These are phyloP conservation scores for Acropternis orthonyx DNA, from an alignment of 2,797 vertebrate genomes.

Conservation along the genomic window DNA sequence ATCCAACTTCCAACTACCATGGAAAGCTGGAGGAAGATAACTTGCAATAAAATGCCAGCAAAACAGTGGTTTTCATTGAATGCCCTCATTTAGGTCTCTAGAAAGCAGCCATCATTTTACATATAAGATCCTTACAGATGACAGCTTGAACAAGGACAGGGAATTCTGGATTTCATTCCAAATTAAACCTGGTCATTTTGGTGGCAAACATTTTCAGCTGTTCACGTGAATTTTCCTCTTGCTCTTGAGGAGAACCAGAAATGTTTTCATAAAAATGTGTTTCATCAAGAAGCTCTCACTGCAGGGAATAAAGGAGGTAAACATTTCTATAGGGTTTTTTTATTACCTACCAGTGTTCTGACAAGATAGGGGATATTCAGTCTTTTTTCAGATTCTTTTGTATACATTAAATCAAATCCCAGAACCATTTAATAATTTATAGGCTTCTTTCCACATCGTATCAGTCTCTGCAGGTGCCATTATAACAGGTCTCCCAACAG, in stretches of 20 bases:
- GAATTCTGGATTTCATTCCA: not conserved
- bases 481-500: not conserved
- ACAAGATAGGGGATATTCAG: not conserved
- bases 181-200: not conserved
- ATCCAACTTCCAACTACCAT: accelerated
- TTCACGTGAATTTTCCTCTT: not conserved
- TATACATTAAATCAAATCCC: not conserved
- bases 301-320: not conserved
- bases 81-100: not conserved
- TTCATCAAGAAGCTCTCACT: not conserved
- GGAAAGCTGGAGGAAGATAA: not conserved
- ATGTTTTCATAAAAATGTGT: not conserved
- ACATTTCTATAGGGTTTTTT: not conserved
- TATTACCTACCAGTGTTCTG: not conserved
- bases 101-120: not conserved
- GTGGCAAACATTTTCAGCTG: not conserved
- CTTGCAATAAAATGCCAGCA: not conserved
- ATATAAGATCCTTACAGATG: not conserved
- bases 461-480: not conserved
- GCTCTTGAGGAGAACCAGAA: not conserved
- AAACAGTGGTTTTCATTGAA: not conserved
- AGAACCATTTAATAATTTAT: not conserved
- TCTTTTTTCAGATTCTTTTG: not conserved
- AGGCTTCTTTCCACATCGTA: not conserved
- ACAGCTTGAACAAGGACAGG: not conserved